These are phyloP conservation scores for Chamaetylas fuelleborni DNA, from an alignment of 2,113 vertebrate species.

Conservation along the genomic window DNA sequence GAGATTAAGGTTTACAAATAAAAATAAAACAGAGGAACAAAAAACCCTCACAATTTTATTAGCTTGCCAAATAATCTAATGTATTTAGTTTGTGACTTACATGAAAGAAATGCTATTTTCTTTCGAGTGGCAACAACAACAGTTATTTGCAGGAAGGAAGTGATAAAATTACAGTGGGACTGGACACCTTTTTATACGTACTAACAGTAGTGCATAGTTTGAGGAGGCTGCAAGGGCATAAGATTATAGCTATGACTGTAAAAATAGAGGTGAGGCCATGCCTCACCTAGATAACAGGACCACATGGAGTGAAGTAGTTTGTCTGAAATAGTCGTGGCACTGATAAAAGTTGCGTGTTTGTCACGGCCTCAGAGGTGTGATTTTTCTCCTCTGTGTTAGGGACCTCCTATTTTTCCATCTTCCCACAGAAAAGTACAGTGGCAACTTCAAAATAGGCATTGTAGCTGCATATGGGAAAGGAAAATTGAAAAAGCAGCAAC, in stretches of 20 bases:
- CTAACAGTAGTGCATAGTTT: background rate
- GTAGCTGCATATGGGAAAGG: background rate
- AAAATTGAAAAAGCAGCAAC: background rate
- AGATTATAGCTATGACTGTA: background rate
- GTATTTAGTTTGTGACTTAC: background rate
- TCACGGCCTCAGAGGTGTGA: background rate
- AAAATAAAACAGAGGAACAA: background rate
- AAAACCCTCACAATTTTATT: accelerated
- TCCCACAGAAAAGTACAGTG: background rate
- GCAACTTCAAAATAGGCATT: background rate
- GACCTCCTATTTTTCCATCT: background rate
- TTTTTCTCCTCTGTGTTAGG: background rate
- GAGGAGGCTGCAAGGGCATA: background rate
- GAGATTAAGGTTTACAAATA: background rate
- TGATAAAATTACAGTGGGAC: background rate
- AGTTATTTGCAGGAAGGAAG: constrained; percentile 4
- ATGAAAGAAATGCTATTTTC: background rate
- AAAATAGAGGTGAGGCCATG: constrained; percentile 26
- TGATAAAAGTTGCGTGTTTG: constrained; percentile 17
- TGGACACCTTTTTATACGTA: background rate
- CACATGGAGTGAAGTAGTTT: background rate
- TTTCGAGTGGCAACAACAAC: background rate
- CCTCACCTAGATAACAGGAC: background rate
- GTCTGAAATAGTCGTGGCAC: background rate
- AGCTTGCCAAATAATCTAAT: background rate